Percentiles rank a stretch among this genome's conserved stretches.
These are phyloP conservation scores for Pseudeuparius sepicola DNA, from an alignment of 2,888 invertebrate species.

Conservation along the genomic window DNA sequence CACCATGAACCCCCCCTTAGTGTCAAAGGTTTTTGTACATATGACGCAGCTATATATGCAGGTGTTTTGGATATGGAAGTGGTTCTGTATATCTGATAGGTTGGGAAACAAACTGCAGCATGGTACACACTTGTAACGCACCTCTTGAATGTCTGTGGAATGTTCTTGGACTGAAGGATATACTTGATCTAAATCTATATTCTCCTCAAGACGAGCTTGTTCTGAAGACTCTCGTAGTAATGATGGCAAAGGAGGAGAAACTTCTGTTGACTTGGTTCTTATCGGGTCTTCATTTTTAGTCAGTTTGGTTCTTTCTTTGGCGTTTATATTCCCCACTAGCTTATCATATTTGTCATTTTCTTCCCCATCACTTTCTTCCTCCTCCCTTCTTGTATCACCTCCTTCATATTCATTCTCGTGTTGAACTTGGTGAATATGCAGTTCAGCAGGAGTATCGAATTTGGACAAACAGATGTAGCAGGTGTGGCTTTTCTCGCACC, in stretches of 20 bases:
- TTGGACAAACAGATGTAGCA: slow-evolving; percentile 23
- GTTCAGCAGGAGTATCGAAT: slow-evolving; percentile 16
- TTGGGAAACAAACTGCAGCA: slow-evolving; percentile 22
- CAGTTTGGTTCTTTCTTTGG: not conserved
- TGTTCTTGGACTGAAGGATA: slow-evolving; percentile 7
- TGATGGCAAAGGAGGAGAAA: too few relatives aligned
- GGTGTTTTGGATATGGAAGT: slow-evolving; percentile 15
- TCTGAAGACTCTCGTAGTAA: too few relatives aligned
- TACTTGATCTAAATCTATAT: slow-evolving; percentile 5
- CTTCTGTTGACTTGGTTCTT: not conserved
- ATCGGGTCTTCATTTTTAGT: not conserved
- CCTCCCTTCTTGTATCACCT: not conserved
- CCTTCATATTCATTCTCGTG: slow-evolving; percentile 18
- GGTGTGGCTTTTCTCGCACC: slow-evolving; percentile 18
- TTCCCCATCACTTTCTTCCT: not conserved
- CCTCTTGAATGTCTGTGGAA: too few relatives aligned
- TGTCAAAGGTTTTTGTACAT: slow-evolving; percentile 24
- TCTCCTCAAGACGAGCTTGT: not conserved
- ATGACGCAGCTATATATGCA: slow-evolving; percentile 24
- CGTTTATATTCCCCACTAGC: too few relatives aligned
- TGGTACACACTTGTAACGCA: slow-evolving; percentile 23
- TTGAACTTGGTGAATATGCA: slow-evolving; percentile 15
- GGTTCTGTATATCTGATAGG: slow-evolving; percentile 21
- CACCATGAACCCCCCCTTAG: slow-evolving; percentile 24
- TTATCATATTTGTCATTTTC: not conserved